These are phyloP conservation scores for Drosophila testacea DNA, from an alignment of 2,888 invertebrate genomes.

Conservation along the genomic window DNA sequence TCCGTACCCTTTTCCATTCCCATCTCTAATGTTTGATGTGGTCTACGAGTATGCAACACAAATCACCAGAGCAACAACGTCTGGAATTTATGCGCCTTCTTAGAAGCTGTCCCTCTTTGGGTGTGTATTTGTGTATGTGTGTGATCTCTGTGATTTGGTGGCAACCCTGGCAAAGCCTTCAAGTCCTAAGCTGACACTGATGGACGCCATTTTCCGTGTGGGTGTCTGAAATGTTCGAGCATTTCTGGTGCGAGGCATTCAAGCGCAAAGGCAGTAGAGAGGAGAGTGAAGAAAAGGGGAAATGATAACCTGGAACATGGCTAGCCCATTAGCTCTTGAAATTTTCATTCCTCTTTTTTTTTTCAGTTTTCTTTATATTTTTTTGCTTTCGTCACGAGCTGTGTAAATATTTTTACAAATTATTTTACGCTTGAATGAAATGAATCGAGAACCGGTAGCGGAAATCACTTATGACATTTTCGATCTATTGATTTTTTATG, in stretches of 20 bases:
- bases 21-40: conserved; percentile 68
- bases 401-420: conserved; percentile 79
- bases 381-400: conserved; percentile 41
- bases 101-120: conserved; percentile 33
- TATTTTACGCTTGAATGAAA: conserved; percentile 76
- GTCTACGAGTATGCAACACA: conserved; percentile 67
- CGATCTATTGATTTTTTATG: conserved; percentile 75
- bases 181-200: conserved; percentile 76
- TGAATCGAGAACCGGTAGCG: conserved; percentile 67
- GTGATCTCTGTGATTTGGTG: conserved; percentile 70
- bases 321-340: conserved; percentile 56
- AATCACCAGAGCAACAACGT: conserved; percentile 66
- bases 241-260: conserved; percentile 46
- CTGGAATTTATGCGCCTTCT: conserved; percentile 78
- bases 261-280: conserved; percentile 43
- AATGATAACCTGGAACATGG: conserved; percentile 33
- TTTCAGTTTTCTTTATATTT: not conserved
- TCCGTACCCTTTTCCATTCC: conserved; percentile 1
- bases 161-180: conserved; percentile 38
- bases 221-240: conserved; percentile 20
- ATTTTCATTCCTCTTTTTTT: conserved; percentile 26
- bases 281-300: not conserved
- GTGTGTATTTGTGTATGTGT: conserved; percentile 37
- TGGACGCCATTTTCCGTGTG: conserved; percentile 66
- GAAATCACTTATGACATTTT: conserved; percentile 80